Percentiles rank a stretch among this genome's conserved stretches.
These are phyloP conservation scores for Tachycineta bicolor DNA, from an alignment of 2,113 vertebrate genomes.

Conservation along the genomic window DNA sequence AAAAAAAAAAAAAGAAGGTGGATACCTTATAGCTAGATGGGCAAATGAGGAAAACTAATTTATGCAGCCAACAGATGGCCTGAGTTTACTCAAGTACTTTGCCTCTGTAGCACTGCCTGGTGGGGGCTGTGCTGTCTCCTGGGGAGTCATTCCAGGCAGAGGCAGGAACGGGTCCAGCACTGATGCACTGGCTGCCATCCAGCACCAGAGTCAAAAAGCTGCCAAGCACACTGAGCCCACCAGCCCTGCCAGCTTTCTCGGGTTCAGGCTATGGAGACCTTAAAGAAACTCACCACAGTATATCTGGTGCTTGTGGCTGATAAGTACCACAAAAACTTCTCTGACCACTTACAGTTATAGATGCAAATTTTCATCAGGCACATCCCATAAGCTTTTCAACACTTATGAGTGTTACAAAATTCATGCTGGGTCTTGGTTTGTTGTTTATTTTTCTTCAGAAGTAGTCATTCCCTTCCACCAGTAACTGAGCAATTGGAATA, in stretches of 20 bases:
- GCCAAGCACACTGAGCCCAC: background rate
- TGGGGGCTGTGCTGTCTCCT: constrained; percentile 38
- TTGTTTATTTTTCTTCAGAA: background rate
- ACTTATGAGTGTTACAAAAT: background rate
- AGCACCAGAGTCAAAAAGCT: background rate
- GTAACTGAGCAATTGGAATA: background rate
- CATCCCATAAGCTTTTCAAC: background rate
- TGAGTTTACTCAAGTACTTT: constrained; percentile 64
- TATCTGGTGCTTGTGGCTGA: background rate
- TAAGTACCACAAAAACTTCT: background rate
- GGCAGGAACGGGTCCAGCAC: constrained; percentile 16
- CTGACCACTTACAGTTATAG: background rate
- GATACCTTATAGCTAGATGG: background rate
- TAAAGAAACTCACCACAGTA: background rate
- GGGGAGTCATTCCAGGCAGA: constrained; percentile 43
- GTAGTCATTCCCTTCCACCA: background rate
- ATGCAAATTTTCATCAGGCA: background rate
- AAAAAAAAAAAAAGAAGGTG: background rate
- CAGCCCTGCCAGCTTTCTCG: background rate
- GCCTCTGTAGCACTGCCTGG: constrained; percentile 35
- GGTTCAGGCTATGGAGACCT: background rate
- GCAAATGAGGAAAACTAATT: constrained; percentile 52
- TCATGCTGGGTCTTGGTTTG: background rate
- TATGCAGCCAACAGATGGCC: constrained; percentile 69
- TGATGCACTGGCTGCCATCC: constrained; percentile 30